These are phyloP conservation scores for Trichonephila clavipes DNA, from an alignment of 1,140 invertebrate genomes.

Conservation along the genomic window DNA sequence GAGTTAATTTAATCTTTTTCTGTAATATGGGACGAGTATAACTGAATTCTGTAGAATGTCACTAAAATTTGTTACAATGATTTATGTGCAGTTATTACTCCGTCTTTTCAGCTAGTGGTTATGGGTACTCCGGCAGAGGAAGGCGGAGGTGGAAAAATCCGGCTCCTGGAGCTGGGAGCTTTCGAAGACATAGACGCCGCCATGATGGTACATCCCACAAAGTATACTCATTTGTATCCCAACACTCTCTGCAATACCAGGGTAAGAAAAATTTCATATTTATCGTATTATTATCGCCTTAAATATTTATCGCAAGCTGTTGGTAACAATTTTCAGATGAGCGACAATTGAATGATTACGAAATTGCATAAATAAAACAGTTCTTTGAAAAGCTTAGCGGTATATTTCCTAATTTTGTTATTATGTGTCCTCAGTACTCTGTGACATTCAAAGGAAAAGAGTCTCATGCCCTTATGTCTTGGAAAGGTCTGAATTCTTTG, in stretches of 20 bases:
- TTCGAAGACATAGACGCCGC: constrained; percentile 80
- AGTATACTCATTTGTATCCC: neutral
- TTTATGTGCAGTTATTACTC: neutral
- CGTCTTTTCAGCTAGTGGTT: constrained; percentile 79
- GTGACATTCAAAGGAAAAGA: constrained; percentile 78
- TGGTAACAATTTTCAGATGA: too few species aligned
- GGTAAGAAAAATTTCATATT: neutral
- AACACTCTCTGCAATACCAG: neutral
- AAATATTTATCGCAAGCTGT: too few species aligned
- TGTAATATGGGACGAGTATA: too few species aligned
- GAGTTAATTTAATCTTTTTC: too few species aligned
- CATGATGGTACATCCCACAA: constrained; percentile 81
- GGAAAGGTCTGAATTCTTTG: constrained; percentile 79
- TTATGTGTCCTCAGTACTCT: constrained; percentile 75
- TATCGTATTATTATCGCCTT: too few species aligned
- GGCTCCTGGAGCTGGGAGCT: constrained; percentile 79
- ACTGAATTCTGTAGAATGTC: too few species aligned
- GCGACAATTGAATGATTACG: too few species aligned
- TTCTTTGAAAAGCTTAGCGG: neutral
- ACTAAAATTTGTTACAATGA: too few species aligned
- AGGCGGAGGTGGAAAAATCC: constrained; percentile 80
- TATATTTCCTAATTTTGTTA: neutral
- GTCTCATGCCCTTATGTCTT: constrained; percentile 78
- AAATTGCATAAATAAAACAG: neutral
- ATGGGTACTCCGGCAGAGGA: constrained; percentile 82